Evolutionary conservation across 2,797 vertebrate species (phyloP), one percentile per base, ranked within the genome.

Genomic region (Crocodylus rhombifer): DNA sequence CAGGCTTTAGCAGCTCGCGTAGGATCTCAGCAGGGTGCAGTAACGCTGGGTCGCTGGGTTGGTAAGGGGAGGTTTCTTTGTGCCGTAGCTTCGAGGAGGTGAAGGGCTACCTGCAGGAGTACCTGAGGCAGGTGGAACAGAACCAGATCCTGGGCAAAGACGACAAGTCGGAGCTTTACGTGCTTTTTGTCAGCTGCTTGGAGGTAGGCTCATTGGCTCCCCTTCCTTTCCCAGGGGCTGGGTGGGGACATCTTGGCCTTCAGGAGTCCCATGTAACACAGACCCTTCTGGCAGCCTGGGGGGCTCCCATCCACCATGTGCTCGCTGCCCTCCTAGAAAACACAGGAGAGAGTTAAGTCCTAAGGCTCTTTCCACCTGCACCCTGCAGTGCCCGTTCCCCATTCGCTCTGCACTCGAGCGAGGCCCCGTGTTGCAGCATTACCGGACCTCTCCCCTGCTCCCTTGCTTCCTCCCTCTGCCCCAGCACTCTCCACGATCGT

Each of bases 151-250:
- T 99, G 14, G 97, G 97, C 7, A 89, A 98, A 17, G 95, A 95
- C 1, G 98, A 99, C 87, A 99, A 99, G 95, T 98, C 98, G 0
- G 99, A 99, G 69, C 98, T 99, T 42, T 99, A 99, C 96, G 91
- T 97, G 78, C 97, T 99, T 78, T 99, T 99, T 95, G 98, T 99
- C 92, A 99, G 98, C 98, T 99, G 99, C 94, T 96, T 99, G 73
- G 99, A 99, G 98, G 99, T 99, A 95, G 80, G 91, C 63, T 2
- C 18, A 14, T 13, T 33, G 33, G 26, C 18, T 16, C 18, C 13
- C 2, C 25, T 8, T 28, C 73, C 62, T 56, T 21, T 60, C 71
- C 21, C 57, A 17, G 30, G 55, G 33, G 83, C 73, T 28, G 86
- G 14, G 61, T 10, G 42, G 67, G 74, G 80, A 76, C 76, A 55